Percentiles rank a stretch among this genome's conserved stretches.
These are phyloP conservation scores for Physella acuta DNA, from an alignment of 1,140 invertebrate genomes.

Conservation along the genomic window DNA sequence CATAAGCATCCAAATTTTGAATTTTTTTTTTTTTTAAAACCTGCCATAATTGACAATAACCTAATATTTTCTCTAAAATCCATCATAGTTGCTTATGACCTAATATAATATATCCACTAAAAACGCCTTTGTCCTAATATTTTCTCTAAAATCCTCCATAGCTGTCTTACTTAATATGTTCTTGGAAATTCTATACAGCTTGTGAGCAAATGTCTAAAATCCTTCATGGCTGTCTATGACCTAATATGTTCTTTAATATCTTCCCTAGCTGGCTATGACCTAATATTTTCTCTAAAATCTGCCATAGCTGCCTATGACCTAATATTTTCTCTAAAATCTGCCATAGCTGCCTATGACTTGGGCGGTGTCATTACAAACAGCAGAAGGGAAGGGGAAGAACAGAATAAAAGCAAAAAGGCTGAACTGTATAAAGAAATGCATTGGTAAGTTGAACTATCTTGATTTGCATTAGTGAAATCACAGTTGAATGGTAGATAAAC, in stretches of 20 bases:
- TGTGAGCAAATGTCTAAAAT: no score
- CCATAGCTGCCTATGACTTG: constrained; percentile 81
- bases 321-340: no score
- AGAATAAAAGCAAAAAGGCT: constrained; percentile 65
- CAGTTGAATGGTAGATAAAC: not conserved
- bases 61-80: constrained; percentile 1
- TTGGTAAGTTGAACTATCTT: constrained; percentile 58
- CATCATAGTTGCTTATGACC: constrained; percentile 82
- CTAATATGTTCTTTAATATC: no score
- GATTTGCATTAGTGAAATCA: not conserved
- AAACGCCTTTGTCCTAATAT: no score
- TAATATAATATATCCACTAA: no score
- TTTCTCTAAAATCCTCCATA: no score
- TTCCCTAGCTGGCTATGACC: no score
- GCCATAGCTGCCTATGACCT: constrained; percentile 73
- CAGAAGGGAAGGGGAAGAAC: constrained; percentile 72
- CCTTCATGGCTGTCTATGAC: no score
- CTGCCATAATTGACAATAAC: constrained; percentile 75
- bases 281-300: no score
- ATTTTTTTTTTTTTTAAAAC: not conserved
- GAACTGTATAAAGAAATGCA: constrained; percentile 77
- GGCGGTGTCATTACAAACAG: constrained; percentile 87
- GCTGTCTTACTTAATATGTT: no score
- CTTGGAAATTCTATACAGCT: no score
- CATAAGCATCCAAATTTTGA: no score